Evolutionary conservation across 2,113 vertebrate species (phyloP).

Genomic region (Leptobrachium ailaonicum): DNA sequence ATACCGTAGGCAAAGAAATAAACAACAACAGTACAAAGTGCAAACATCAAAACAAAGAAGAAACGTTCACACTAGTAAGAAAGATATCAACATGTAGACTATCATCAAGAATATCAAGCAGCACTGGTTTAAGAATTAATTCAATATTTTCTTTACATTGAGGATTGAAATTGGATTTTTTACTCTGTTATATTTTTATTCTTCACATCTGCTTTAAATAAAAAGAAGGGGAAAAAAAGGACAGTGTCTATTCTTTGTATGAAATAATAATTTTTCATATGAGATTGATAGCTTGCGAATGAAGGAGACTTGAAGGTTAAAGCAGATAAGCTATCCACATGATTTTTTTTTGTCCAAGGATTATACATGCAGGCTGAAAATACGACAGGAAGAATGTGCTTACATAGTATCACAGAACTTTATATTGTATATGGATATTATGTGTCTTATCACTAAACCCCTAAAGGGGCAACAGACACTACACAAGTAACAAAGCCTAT

Average conservation of each 20-base stretch:
- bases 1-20: too few relatives aligned
- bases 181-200: not conserved
- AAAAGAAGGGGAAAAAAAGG: not conserved
- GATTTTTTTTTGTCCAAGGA: constrained; percentile 5
- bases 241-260: constrained; percentile 36
- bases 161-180: not conserved
- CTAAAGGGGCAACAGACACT: too few relatives aligned
- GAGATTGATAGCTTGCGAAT: constrained; percentile 62
- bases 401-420: not conserved
- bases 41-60: too few relatives aligned
- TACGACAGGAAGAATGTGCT: not conserved
- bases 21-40: too few relatives aligned
- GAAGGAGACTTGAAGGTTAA: constrained; percentile 70
- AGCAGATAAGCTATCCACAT: constrained; percentile 35
- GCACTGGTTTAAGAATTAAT: not conserved
- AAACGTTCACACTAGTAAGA: too few relatives aligned
- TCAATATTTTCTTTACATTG: constrained; percentile 5
- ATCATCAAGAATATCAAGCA: not conserved
- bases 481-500: too few relatives aligned
- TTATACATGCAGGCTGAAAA: constrained; percentile 37
- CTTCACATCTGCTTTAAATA: not conserved
- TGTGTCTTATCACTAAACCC: too few relatives aligned
- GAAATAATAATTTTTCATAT: constrained; percentile 53
- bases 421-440: not conserved
- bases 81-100: too few relatives aligned